Conservation (phyloP, 1,140 invertebrate genomes). For the Coenobita brevimanus region DNA sequence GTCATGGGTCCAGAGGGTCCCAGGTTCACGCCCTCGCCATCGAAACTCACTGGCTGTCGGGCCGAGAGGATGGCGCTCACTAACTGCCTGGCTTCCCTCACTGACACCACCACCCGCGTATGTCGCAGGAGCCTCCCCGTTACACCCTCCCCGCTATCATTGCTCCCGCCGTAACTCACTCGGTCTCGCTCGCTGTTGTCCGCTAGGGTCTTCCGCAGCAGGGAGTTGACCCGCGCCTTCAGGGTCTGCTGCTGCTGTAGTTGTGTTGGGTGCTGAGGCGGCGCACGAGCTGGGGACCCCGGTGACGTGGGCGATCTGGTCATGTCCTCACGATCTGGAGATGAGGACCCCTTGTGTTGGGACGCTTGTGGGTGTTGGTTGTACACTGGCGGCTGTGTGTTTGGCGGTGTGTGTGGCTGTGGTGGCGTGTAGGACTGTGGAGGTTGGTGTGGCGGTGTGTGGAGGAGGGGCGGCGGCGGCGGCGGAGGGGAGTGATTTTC, state of each 20-base stretch:
- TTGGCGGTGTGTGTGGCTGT: background rate
- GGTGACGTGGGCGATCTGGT: constrained; percentile 26
- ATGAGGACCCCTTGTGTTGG: constrained; percentile 70
- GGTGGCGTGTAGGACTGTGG: constrained; percentile 1
- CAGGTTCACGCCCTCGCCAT: constrained; percentile 93
- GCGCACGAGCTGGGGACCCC: constrained; percentile 24
- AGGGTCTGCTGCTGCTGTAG: constrained; percentile 79
- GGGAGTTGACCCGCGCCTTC: constrained; percentile 89
- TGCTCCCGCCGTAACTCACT: constrained; percentile 55
- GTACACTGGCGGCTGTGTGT: background rate
- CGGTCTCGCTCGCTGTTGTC: constrained; percentile 91
- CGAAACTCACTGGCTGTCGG: constrained; percentile 81
- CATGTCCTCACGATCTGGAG: constrained; percentile 37
- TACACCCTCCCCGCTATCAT: constrained; percentile 79
- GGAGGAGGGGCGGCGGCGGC: constrained; percentile 74
- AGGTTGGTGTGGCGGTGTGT: background rate
- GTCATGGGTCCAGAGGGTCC: constrained; percentile 82
- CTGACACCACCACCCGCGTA: constrained; percentile 84
- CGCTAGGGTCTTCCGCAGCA: constrained; percentile 90
- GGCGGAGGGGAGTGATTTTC: background rate
- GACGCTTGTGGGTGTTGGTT: background rate
- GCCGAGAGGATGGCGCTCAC: constrained; percentile 83
- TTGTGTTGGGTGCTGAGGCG: constrained; percentile 14
- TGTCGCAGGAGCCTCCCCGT: constrained; percentile 86
- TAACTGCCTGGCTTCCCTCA: constrained; percentile 82